A percentile compares a stretch with the other conserved stretches of the same genome.
Evolutionary conservation across 2,888 invertebrate species (phyloP).

Genomic region (Lasioglossum marginatum): DNA sequence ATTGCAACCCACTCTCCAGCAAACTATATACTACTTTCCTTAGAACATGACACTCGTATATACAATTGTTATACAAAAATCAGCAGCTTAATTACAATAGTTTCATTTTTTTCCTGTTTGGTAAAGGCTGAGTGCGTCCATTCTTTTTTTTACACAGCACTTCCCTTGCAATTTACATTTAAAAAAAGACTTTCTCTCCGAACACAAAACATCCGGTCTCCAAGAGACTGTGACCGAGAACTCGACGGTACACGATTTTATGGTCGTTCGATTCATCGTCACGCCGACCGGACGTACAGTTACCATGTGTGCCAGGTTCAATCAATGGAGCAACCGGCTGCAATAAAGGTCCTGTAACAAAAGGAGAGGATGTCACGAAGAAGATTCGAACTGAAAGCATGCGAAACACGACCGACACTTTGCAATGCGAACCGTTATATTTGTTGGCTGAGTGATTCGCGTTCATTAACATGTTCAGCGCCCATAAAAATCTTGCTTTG

Average conservation of each 20-base stretch:
- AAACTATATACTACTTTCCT: no score
- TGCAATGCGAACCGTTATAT: background rate
- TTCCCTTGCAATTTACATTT: no score
- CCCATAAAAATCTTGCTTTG: background rate
- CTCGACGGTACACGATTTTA: background rate
- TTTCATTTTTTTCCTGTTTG: no score
- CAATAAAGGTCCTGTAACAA: constrained; percentile 12
- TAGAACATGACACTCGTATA: no score
- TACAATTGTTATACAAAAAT: no score
- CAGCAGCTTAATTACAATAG: no score
- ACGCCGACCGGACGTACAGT: background rate
- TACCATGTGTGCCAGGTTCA: background rate
- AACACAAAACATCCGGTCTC: background rate
- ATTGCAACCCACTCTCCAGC: no score
- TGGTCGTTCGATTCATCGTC: background rate
- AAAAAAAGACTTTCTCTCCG: background rate
- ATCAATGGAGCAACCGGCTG: constrained; percentile 6
- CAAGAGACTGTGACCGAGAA: background rate
- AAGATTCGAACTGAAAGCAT: background rate
- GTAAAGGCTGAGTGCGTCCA: no score
- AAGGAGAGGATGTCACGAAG: background rate
- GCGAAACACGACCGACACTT: background rate
- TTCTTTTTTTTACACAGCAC: no score
- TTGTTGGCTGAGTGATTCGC: background rate
- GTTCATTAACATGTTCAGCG: background rate